These are phyloP conservation scores for Alexandromys fortis DNA, from an alignment of 2,113 vertebrate genomes.

Conservation along the genomic window DNA sequence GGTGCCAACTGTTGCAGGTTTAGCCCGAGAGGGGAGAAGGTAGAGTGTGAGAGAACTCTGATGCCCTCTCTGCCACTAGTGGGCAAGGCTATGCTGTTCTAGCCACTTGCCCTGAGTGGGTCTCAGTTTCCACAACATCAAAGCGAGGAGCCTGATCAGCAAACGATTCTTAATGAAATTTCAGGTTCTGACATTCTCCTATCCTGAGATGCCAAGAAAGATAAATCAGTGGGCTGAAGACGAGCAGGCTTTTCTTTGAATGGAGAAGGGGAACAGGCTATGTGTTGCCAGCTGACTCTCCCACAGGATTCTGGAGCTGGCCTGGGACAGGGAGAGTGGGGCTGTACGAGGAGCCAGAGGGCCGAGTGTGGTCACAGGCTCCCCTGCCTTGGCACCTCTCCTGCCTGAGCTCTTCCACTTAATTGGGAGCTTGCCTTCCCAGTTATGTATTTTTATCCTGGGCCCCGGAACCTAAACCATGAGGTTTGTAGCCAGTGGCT, in stretches of 20 bases:
- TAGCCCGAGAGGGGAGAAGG: background rate
- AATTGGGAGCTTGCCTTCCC: conserved; percentile 74
- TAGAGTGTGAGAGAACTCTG: background rate
- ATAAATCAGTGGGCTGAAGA: conserved; percentile 12
- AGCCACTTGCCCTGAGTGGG: background rate
- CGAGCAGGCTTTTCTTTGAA: conserved; percentile 68
- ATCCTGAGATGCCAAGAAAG: background rate
- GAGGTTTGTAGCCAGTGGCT: conserved; percentile 72
- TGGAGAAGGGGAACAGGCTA: conserved; percentile 35
- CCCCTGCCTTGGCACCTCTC: conserved; percentile 48
- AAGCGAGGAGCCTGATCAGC: background rate
- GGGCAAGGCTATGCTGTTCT: background rate
- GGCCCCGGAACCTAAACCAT: conserved; percentile 71
- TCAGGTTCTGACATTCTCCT: background rate
- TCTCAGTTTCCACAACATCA: background rate
- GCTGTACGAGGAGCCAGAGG: conserved; percentile 67
- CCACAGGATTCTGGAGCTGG: conserved; percentile 31
- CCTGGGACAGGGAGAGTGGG: background rate
- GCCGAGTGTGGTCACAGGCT: conserved; percentile 64
- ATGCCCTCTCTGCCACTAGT: background rate
- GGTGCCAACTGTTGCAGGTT: conserved; percentile 11
- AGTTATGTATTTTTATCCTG: conserved; percentile 75
- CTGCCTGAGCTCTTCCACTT: conserved; percentile 52
- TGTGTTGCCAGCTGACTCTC: conserved; percentile 41
- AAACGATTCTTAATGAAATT: background rate